Conservation (phyloP, 2,113 vertebrate species). For the Oostethus manadensis region DNA sequence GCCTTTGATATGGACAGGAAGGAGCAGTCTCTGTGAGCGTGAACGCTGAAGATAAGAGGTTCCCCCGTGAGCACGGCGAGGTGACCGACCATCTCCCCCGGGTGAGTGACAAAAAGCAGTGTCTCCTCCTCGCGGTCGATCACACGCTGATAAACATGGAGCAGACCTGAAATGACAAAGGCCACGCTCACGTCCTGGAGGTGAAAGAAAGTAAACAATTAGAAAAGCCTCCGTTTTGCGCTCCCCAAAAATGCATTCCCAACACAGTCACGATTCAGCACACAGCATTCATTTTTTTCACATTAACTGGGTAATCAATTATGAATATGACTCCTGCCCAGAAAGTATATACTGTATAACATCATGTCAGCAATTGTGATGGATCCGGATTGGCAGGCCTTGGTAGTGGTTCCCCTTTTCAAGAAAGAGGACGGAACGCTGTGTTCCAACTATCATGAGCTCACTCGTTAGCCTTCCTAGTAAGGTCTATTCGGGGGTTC, state of each 20-base stretch:
- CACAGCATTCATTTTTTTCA: neutral
- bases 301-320: too few species aligned
- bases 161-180: slow-evolving; percentile 86
- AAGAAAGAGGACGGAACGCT: too few species aligned
- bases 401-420: too few species aligned
- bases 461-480: too few species aligned
- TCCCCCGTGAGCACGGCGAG: slow-evolving; percentile 91
- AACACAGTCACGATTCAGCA: neutral
- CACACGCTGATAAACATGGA: slow-evolving; percentile 88
- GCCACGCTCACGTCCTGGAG: slow-evolving; percentile 83
- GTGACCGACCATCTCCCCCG: slow-evolving; percentile 90
- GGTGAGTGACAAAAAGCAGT: slow-evolving; percentile 85
- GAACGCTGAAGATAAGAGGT: slow-evolving; percentile 89
- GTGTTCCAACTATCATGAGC: too few species aligned
- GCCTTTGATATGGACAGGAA: slow-evolving; percentile 91
- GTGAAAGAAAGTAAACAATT: neutral
- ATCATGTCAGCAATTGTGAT: too few species aligned
- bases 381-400: too few species aligned
- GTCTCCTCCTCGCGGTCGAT: slow-evolving; percentile 86
- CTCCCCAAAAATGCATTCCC: neutral
- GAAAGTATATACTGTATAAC: too few species aligned
- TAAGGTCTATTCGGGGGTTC: too few species aligned
- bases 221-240: too few species aligned
- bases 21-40: slow-evolving; percentile 85
- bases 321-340: too few species aligned